A percentile compares a stretch with the other conserved stretches of the same genome.
phyloP scores from a whole-genome alignment of 1,140 invertebrate genomes.

The Danaus melanippus region DNA sequence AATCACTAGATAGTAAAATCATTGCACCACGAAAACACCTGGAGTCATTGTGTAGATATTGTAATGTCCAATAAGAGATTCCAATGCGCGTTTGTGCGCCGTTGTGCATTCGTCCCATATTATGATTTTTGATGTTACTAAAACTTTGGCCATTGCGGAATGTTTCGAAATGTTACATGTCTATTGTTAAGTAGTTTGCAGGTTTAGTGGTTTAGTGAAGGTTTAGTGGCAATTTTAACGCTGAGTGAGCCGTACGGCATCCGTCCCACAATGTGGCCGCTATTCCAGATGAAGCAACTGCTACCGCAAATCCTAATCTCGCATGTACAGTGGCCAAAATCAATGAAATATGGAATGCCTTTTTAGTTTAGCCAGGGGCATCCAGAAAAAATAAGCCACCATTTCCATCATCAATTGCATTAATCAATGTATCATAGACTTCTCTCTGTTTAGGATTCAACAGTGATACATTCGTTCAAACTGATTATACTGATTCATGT shows the following conservation, averaged over 20 bases:
- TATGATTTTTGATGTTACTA: constrained; percentile 33
- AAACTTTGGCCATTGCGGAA: constrained; percentile 30
- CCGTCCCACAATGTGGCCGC: constrained; percentile 63
- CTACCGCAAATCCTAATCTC: constrained; percentile 44
- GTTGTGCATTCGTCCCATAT: constrained; percentile 12
- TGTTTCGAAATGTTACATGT: constrained; percentile 18
- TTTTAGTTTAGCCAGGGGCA: constrained; percentile 41
- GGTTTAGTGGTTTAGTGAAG: constrained; percentile 17
- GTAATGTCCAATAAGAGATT: constrained; percentile 2
- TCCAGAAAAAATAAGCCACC: constrained; percentile 47
- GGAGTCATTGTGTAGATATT: constrained; percentile 14
- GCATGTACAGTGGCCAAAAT: constrained; percentile 39
- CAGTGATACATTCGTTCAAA: constrained; percentile 38
- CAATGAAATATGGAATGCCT: constrained; percentile 49
- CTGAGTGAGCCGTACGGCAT: constrained; percentile 68
- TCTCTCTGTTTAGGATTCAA: constrained; percentile 39
- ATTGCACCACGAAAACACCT: constrained; percentile 31
- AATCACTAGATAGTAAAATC: constrained; percentile 67
- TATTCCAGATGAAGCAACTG: constrained; percentile 72
- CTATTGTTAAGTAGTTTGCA: constrained; percentile 15
- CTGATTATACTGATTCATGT: constrained; percentile 21
- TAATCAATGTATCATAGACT: constrained; percentile 51
- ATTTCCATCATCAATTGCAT: constrained; percentile 31
- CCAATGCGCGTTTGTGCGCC: background rate
- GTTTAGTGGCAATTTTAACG: too few relatives aligned